phyloP scores from a whole-genome alignment of 2,113 vertebrate genomes.

The Ploceus nigricollis region DNA sequence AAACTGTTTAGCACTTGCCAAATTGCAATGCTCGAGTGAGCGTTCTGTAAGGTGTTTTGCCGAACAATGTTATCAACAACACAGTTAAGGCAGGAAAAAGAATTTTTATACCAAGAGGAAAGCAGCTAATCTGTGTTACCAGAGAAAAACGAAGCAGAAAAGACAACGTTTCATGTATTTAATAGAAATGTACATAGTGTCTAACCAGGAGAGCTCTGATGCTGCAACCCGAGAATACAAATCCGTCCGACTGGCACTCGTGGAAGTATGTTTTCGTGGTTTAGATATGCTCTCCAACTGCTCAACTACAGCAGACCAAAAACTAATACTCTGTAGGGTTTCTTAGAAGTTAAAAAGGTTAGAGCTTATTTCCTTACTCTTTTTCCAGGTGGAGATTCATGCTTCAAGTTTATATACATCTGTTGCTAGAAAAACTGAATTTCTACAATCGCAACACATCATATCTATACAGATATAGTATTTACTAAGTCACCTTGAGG shows the following conservation, averaged over 20 bases:
- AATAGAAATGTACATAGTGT: background rate
- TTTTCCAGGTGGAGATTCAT: background rate
- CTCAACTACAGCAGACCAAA: background rate
- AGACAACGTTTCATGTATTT: background rate
- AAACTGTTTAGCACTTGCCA: background rate
- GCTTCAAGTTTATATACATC: background rate
- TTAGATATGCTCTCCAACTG: background rate
- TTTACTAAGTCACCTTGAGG: background rate
- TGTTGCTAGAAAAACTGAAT: background rate
- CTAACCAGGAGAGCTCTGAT: background rate
- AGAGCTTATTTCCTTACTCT: background rate
- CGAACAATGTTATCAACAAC: background rate
- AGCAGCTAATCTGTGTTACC: background rate
- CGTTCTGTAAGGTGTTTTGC: background rate
- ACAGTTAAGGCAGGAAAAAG: background rate
- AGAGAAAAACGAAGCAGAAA: background rate
- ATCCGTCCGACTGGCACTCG: background rate
- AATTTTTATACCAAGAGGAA: background rate
- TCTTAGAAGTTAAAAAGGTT: background rate
- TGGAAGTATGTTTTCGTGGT: background rate
- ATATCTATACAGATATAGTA: accelerated
- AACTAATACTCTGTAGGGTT: background rate
- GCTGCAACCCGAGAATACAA: background rate
- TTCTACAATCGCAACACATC: background rate
- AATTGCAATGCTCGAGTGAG: background rate